A percentile compares a stretch with the other conserved stretches of the same genome.
phyloP scores from a whole-genome alignment of 2,797 vertebrate genomes.

The Pelodytes ibericus region DNA sequence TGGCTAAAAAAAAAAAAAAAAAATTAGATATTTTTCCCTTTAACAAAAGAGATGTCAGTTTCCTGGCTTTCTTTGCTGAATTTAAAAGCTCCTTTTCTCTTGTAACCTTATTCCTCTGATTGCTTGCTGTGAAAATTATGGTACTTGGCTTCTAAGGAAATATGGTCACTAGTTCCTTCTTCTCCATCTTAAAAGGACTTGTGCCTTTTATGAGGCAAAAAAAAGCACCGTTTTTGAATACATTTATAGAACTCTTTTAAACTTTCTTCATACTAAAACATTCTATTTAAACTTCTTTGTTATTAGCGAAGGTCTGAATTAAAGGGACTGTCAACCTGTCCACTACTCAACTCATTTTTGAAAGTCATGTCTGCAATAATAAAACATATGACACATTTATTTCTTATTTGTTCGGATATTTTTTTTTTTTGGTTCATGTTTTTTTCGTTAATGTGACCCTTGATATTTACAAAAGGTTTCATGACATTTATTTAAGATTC shows the following conservation, averaged over 20 bases:
- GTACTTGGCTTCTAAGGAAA: conserved; percentile 55
- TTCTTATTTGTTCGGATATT: not conserved
- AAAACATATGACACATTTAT: not conserved
- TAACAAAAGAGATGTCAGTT: conserved; percentile 41
- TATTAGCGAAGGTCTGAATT: conserved; percentile 33
- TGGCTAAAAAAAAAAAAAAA: conserved; percentile 25
- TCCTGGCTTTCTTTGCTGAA: conserved; percentile 34
- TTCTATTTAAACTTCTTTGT: conserved; percentile 48
- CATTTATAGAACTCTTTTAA: conserved; percentile 52
- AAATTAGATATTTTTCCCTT: conserved; percentile 24
- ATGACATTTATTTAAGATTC: not conserved
- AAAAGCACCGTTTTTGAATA: conserved; percentile 54
- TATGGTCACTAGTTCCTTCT: conserved; percentile 49
- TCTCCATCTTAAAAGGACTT: conserved; percentile 47
- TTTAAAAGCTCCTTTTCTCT: conserved; percentile 50
- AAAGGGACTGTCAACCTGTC: conserved; percentile 44
- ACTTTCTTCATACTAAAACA: conserved; percentile 55
- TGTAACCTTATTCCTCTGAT: conserved; percentile 40
- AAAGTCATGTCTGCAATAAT: conserved; percentile 3
- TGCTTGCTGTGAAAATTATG: conserved; percentile 48
- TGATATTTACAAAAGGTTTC: not conserved
- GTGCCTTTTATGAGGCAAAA: conserved; percentile 43
- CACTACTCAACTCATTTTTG: conserved; percentile 23
- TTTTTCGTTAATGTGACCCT: too few species aligned
- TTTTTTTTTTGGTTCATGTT: not conserved